Evolutionary conservation across 2,113 vertebrate genomes (phyloP).

Genomic region (Leptosomus discolor): DNA sequence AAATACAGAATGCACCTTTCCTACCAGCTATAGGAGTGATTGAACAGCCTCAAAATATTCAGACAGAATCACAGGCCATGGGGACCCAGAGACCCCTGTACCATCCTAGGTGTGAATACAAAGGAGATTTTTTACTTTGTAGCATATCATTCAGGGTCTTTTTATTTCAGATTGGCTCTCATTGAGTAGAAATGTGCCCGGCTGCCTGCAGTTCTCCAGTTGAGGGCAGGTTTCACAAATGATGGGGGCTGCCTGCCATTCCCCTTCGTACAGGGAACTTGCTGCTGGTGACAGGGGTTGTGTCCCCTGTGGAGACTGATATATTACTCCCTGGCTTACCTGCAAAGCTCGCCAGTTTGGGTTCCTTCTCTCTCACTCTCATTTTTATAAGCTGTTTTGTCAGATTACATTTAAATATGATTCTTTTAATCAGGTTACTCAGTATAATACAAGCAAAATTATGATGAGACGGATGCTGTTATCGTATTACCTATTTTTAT

Average conservation of each 20-base stretch:
- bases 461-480: background rate
- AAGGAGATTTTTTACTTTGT: background rate
- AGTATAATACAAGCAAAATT: background rate
- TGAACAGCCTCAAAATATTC: background rate
- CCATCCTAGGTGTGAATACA: background rate
- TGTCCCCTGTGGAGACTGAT: background rate
- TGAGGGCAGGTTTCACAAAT: background rate
- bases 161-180: background rate
- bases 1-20: background rate
- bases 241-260: background rate
- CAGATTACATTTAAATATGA: background rate
- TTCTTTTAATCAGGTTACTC: constrained; percentile 3
- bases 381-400: background rate
- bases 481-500: background rate
- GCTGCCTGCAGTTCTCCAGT: background rate
- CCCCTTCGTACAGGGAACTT: background rate
- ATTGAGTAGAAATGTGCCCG: background rate
- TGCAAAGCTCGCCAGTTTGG: background rate
- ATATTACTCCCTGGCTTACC: background rate
- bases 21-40: background rate
- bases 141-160: background rate
- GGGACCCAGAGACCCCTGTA: background rate
- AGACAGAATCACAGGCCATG: background rate
- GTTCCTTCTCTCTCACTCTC: background rate
- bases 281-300: rapidly evolving